These are phyloP conservation scores for Phalloptychus januarius DNA, from an alignment of 2,797 vertebrate species.

Conservation along the genomic window DNA sequence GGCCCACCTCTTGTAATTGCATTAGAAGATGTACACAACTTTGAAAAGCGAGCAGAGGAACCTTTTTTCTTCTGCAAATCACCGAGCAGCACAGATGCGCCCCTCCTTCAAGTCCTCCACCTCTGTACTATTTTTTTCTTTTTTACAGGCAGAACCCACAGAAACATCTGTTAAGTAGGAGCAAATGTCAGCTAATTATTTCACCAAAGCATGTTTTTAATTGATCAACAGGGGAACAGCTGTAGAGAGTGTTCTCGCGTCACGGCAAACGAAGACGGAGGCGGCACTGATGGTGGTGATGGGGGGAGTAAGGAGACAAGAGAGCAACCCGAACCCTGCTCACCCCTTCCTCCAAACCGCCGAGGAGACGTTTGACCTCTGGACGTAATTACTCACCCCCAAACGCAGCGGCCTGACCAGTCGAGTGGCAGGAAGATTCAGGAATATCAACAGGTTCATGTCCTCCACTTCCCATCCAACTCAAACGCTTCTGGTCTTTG, in stretches of 20 bases:
- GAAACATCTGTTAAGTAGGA: conserved; percentile 82
- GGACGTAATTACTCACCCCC: conserved; percentile 52
- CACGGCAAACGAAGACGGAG: conserved; percentile 59
- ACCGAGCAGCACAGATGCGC: conserved; percentile 7
- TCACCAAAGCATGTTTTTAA: conserved; percentile 83
- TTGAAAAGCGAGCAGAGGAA: conserved; percentile 63
- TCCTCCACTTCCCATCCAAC: neutral
- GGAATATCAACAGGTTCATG: conserved; percentile 57
- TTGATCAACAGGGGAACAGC: conserved; percentile 82
- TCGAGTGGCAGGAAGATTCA: conserved; percentile 41
- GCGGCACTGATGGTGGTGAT: neutral
- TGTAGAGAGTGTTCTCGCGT: conserved; percentile 69
- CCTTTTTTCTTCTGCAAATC: conserved; percentile 43
- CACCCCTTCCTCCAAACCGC: conserved; percentile 23
- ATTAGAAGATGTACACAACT: conserved; percentile 74
- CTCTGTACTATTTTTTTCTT: conserved; percentile 52
- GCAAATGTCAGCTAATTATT: conserved; percentile 83
- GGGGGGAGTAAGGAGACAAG: conserved; percentile 32
- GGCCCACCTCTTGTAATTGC: conserved; percentile 78
- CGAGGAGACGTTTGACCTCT: conserved; percentile 51
- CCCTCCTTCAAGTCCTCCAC: conserved; percentile 49
- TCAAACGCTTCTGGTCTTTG: neutral
- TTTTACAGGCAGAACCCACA: conserved; percentile 63
- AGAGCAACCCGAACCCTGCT: conserved; percentile 32
- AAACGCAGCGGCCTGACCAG: conserved; percentile 41